Conservation (phyloP, 2,888 invertebrate species). For the Ophion slaviceki region DNA sequence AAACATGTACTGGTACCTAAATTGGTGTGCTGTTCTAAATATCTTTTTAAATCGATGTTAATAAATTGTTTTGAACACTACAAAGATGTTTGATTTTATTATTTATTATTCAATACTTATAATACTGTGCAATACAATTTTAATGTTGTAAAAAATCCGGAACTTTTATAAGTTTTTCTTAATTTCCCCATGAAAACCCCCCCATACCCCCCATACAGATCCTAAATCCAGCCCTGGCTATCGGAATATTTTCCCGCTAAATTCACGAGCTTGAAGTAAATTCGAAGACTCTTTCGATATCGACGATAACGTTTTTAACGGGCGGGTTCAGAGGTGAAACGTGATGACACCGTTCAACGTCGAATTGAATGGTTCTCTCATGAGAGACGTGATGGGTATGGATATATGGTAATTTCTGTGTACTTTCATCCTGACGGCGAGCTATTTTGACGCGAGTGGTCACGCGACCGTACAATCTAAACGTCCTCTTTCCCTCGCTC, state of each 20-base stretch:
- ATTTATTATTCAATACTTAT: no score
- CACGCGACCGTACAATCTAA: conserved; percentile 49
- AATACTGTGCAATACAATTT: no score
- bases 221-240: no score
- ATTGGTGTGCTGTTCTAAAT: no score
- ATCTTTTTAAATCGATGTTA: no score
- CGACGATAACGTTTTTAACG: neutral
- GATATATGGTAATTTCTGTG: conserved; percentile 12
- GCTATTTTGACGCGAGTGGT: conserved; percentile 13
- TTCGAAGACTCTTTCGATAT: neutral
- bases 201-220: no score
- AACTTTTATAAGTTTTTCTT: no score
- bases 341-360: conserved; percentile 4
- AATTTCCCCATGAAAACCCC: no score
- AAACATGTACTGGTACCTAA: no score
- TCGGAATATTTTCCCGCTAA: neutral
- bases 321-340: neutral
- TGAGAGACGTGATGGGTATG: neutral
- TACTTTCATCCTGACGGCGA: conserved; percentile 43
- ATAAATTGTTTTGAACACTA: no score
- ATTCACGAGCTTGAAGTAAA: neutral
- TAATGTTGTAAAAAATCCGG: no score
- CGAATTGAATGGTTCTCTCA: conserved; percentile 9
- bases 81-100: no score
- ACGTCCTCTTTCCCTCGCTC: conserved; percentile 21